Evolutionary conservation across 2,888 invertebrate genomes (phyloP).

Genomic region (Entomobrya multifasciata): DNA sequence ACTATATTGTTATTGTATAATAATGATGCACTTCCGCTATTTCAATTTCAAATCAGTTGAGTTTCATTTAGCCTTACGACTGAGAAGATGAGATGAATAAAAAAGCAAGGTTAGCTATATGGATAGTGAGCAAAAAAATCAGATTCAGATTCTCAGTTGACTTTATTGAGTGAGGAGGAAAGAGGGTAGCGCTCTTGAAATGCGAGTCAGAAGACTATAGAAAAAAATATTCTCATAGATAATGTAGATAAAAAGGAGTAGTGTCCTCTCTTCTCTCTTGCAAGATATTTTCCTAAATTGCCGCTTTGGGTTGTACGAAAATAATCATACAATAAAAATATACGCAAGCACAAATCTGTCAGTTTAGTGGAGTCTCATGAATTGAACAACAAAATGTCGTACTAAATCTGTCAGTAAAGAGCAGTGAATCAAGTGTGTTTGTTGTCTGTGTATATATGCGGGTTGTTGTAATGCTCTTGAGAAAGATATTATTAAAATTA

Average conservation of each 20-base stretch:
- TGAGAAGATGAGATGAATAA: not conserved
- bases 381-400: not conserved
- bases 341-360: constrained; percentile 70
- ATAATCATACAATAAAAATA: constrained; percentile 43
- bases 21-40: constrained; percentile 70
- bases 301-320: not conserved
- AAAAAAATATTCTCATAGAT: not conserved
- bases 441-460: too few species aligned
- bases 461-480: too few species aligned
- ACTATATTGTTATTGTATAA: constrained; percentile 40
- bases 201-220: constrained; percentile 17
- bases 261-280: too few species aligned
- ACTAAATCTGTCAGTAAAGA: constrained; percentile 60
- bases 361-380: constrained; percentile 35
- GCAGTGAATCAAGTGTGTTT: constrained; percentile 60
- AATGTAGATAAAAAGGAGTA: too few species aligned
- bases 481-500: not conserved
- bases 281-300: too few species aligned
- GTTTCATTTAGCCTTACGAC: constrained; percentile 42
- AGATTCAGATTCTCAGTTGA: not conserved
- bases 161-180: constrained; percentile 10
- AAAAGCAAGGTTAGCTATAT: not conserved
- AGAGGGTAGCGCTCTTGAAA: not conserved
- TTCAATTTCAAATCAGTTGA: constrained; percentile 70
- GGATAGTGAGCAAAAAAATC: too few species aligned